Evolutionary conservation across 2,888 invertebrate species (phyloP).

Genomic region (Clitarchus hookeri): DNA sequence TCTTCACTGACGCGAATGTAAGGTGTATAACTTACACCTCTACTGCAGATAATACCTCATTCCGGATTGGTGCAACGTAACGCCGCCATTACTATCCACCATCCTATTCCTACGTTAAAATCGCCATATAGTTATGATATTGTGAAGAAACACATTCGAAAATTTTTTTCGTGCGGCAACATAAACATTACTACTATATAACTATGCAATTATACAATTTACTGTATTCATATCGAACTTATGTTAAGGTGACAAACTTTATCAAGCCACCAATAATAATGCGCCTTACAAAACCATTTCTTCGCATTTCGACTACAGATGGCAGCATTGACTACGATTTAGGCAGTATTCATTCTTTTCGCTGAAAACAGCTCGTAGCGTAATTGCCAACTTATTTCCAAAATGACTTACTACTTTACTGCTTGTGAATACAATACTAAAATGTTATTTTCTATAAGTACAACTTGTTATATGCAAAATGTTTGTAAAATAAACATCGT

Average conservation of each 20-base stretch:
- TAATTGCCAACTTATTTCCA: not conserved
- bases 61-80: conserved; percentile 70
- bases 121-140: not conserved
- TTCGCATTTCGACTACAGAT: conserved; percentile 49
- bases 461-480: not conserved
- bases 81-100: conserved; percentile 66
- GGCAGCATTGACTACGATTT: conserved; percentile 46
- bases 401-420: not conserved
- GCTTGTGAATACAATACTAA: not conserved
- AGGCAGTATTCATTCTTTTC: not conserved
- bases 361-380: not conserved
- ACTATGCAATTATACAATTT: conserved; percentile 15
- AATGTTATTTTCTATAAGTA: not conserved
- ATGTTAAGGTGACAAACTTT: conserved; percentile 32
- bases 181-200: not conserved
- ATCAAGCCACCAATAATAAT: conserved; percentile 50
- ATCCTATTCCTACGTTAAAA: conserved; percentile 29
- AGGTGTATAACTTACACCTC: conserved; percentile 68
- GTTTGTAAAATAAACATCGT: not conserved
- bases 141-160: not conserved
- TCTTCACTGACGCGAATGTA: conserved; percentile 70
- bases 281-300: conserved; percentile 44
- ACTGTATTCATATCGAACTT: conserved; percentile 20
- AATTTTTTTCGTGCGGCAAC: not conserved
- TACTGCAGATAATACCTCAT: conserved; percentile 66